Evolutionary conservation across 2,888 invertebrate genomes (phyloP).

Genomic region (Ethmia dodecea): DNA sequence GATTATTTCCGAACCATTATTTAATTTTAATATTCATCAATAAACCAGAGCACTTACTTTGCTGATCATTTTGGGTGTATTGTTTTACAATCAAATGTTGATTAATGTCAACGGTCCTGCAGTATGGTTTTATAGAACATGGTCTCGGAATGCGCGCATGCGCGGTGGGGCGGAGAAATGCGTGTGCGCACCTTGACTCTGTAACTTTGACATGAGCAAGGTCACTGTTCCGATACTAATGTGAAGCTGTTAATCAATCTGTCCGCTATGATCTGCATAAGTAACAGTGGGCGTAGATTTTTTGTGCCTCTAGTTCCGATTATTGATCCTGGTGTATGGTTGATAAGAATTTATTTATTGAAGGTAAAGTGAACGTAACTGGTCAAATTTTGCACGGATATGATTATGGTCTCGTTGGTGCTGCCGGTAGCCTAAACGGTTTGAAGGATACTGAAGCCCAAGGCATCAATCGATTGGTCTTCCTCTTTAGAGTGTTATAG

Average conservation of each 20-base stretch:
- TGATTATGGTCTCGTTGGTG: too few relatives aligned
- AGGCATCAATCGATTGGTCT: too few relatives aligned
- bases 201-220: slow-evolving; percentile 49
- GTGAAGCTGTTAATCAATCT: slow-evolving; percentile 28
- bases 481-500: too few relatives aligned
- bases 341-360: too few relatives aligned
- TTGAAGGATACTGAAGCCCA: too few relatives aligned
- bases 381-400: too few relatives aligned
- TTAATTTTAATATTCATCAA: too few relatives aligned
- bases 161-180: slow-evolving; percentile 55
- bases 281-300: slow-evolving; percentile 1
- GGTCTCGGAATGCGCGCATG: slow-evolving; percentile 21
- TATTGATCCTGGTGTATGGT: background rate
- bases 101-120: slow-evolving; percentile 47
- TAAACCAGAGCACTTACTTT: slow-evolving; percentile 44
- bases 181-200: slow-evolving; percentile 43
- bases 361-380: too few relatives aligned
- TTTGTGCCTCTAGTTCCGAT: background rate
- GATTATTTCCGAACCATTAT: too few relatives aligned
- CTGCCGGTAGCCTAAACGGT: too few relatives aligned
- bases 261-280: slow-evolving; percentile 17
- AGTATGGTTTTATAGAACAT: slow-evolving; percentile 55
- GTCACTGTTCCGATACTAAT: slow-evolving; percentile 30
- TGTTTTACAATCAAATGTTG: slow-evolving; percentile 41
- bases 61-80: slow-evolving; percentile 54